Percentiles rank a stretch among this genome's conserved stretches.
Conservation (phyloP, 2,797 vertebrate species). For the Amazonetta brasiliensis region DNA sequence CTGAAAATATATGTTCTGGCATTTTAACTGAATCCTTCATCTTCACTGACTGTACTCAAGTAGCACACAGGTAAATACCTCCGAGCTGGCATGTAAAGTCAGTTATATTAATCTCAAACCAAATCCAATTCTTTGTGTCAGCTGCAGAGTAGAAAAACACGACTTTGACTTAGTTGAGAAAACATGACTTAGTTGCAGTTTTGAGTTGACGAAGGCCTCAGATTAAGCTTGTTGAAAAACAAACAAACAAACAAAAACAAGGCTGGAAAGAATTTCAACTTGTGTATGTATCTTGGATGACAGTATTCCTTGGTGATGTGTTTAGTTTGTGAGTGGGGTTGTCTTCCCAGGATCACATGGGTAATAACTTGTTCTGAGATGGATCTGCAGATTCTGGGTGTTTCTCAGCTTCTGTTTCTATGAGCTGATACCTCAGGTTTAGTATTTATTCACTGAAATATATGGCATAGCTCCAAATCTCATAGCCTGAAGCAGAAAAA, state of each 20-base stretch:
- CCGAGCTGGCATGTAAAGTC: background rate
- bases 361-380: background rate
- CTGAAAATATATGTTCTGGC: background rate
- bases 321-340: background rate
- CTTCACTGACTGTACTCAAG: background rate
- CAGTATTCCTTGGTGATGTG: background rate
- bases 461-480: conserved; percentile 16
- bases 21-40: background rate
- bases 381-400: background rate
- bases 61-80: background rate
- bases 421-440: background rate
- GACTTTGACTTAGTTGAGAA: background rate
- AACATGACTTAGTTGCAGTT: background rate
- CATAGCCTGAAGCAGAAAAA: conserved; percentile 28
- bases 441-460: conserved; percentile 5
- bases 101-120: background rate
- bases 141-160: background rate
- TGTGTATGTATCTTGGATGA: background rate
- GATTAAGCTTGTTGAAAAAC: background rate
- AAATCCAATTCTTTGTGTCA: background rate
- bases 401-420: background rate
- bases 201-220: background rate
- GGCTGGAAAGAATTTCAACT: background rate
- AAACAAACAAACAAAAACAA: background rate
- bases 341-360: background rate